Evolutionary conservation across 1,140 invertebrate genomes (phyloP), one percentile per base, ranked within the genome.

Genomic region (Epicauta chinensis): DNA sequence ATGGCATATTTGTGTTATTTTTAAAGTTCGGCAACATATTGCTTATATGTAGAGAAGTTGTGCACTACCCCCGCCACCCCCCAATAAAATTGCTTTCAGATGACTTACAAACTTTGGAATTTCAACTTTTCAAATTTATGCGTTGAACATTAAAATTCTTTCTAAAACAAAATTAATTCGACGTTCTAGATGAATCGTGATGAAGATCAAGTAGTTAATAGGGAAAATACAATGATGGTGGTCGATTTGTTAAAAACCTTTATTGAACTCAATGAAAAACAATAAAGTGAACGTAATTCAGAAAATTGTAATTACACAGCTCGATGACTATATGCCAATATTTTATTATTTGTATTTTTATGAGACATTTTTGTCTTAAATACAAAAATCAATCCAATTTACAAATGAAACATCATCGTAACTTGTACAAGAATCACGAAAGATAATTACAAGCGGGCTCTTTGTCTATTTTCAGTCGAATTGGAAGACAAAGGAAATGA

Each of bases 291-390:
- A 10, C 37, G 30, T 16, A 38, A 41, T 45, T 16, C 14, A 43
- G 45, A 52, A n/a, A 52, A 52, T 52, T 38, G 50, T 41, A 52
- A 52, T 52, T 52, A 52, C 50, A 52, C 45, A 52, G 37, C 37
- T 35, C 12, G 45, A 41, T 52, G 50, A 52, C 50, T 52, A 45
- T n/a, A n/a, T 52, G 50, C 41, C 45, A 52, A 52, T 52, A 41
- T 17, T 44, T 12, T 7, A 23, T n/a, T n/a, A n/a, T n/a, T n/a
- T 23, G 7, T 23, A 5, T 23, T 23, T 23, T 0, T 7, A 23
- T 23, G 7, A 7, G 7, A 16, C 6, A n/a, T n/a, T 13, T 40
- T 40, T 42, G 14, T 42, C 15, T 23, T 3, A 23, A 23, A 7
- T 5, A 23, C 7, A 5, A 23, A 23, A 23, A 23, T 7, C 23